These are phyloP conservation scores for Caenorhabditis macrosperma DNA, from an alignment of 2,888 invertebrate genomes.

Conservation along the genomic window DNA sequence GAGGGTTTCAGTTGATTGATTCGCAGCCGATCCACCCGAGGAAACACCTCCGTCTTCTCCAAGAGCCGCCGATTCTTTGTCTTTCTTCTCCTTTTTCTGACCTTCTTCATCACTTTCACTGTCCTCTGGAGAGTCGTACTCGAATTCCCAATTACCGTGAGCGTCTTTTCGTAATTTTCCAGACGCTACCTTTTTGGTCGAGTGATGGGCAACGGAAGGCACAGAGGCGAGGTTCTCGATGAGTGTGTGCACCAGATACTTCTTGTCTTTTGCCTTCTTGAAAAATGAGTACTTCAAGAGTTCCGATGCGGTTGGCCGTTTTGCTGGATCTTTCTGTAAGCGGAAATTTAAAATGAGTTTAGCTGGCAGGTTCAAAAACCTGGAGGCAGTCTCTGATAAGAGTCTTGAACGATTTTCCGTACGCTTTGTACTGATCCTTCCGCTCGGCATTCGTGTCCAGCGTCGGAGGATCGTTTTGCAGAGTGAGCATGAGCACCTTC, in stretches of 20 bases:
- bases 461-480: constrained; percentile 97
- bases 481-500: constrained; percentile 97
- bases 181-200: constrained; percentile 74
- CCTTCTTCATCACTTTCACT: constrained; percentile 56
- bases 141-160: constrained; percentile 80
- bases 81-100: constrained; percentile 16
- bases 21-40: constrained; percentile 1
- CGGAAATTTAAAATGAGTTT: neutral
- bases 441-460: constrained; percentile 95
- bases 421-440: constrained; percentile 93
- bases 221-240: constrained; percentile 79
- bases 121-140: constrained; percentile 75
- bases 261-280: constrained; percentile 87
- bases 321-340: constrained; percentile 78
- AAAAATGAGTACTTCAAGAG: constrained; percentile 97
- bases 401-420: constrained; percentile 94
- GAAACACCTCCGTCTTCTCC: neutral
- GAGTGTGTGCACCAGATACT: constrained; percentile 79
- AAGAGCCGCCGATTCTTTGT: neutral
- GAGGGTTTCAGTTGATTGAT: constrained; percentile 54
- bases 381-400: constrained; percentile 97
- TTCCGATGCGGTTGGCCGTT: constrained; percentile 92
- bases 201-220: constrained; percentile 66
- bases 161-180: constrained; percentile 79
- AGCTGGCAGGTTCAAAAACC: constrained; percentile 84